Evolutionary conservation across 1,140 invertebrate genomes (phyloP), one percentile per base, ranked within the genome.

Genomic region (Episyrphus balteatus): DNA sequence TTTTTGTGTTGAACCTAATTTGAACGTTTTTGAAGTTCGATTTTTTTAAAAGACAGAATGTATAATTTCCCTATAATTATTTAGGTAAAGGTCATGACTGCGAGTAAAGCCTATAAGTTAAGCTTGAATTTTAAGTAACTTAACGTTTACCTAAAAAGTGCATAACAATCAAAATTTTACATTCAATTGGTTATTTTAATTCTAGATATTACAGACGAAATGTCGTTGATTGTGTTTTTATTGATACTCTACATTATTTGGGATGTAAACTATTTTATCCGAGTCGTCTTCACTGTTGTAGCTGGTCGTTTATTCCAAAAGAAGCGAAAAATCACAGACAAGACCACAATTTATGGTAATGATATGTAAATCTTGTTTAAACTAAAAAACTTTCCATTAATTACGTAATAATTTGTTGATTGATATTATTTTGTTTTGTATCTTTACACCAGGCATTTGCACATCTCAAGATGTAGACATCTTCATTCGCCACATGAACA

Each of bases 401-500:
- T 45, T 26, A n/a, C 12, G 37, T 34, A 43, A 51, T 44, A 41
- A 44, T 41, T 33, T 40, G 19, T n/a, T 42, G 18, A 15, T 31
- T n/a, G 13, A 15, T 34, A 12, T 8, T 3, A 45, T 31, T 3
- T 42, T 46, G 18, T 39, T 19, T 49, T 12, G 46, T 49, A 18
- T 40, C 36, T 36, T 47, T 33, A 57, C 71, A 58, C 18, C 49
- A 86, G 83, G 83, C 1, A 71, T 88, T 14, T 88, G 85, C 53
- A 82, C 79, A 5, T 84, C 83, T 0, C 83, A 86, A 62, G 88
- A 91, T 63, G 73, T 90, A 13, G 88, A 91, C 58, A 76, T 86
- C 38, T 78, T 86, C 43, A 67, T 87, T 0, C 72, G 73, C 3
- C 87, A 91, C 61, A 91, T 91, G 88, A 92, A 91, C 62, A 91